Base-by-base conservation (phyloP, 2,113 vertebrate genomes). In the Tympanuchus pallidicinctus region DNA sequence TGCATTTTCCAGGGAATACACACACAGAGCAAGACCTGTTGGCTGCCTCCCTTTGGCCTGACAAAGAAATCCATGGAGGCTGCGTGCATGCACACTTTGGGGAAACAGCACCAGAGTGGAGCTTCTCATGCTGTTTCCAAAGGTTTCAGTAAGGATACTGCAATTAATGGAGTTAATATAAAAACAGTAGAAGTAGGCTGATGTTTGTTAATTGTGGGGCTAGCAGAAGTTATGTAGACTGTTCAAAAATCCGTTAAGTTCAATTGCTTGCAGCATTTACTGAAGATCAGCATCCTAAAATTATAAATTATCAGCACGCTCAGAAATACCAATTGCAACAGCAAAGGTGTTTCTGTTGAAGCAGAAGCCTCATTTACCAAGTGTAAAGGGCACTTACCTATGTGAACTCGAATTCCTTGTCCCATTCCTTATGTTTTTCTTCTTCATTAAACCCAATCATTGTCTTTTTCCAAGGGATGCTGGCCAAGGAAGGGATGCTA, bases 81-180 rank as follows among this genome's bases (percentile, higher is more conserved):
- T 76, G 28, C 0, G 0, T n/a, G 32, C 2, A 0, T 19, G 30
- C 0, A 4, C 5, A 54, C 5, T 50, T 27, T 1, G 1, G 27
- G 47, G 24, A n/a, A 93, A 64, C 10, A 7, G 2, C 0, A 1
- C 11, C 52, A 61, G 42, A 56, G 78, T 32, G 63, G 12, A 65
- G 20, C 3, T 90, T 78, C 47, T 74, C 7, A 1, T 50, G 42
- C 5, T 30, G 10, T 86, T 86, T 71, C 43, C 66, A 91, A 54
- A 57, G 48, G n/a, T 47, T 72, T 57, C 78, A 78, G 54, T 64
- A 84, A 82, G 63, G 66, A 43, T 69, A 57, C 3, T 84, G 57
- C 20, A 43, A 69, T 84, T 45, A 73, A 57, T 24, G 28, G 60
- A 32, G 15, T 56, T 72, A 47, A 32, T 67, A 61, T 3, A 17